Evolutionary conservation across 2,797 vertebrate genomes (phyloP).

Genomic region (Lagodon rhomboides): DNA sequence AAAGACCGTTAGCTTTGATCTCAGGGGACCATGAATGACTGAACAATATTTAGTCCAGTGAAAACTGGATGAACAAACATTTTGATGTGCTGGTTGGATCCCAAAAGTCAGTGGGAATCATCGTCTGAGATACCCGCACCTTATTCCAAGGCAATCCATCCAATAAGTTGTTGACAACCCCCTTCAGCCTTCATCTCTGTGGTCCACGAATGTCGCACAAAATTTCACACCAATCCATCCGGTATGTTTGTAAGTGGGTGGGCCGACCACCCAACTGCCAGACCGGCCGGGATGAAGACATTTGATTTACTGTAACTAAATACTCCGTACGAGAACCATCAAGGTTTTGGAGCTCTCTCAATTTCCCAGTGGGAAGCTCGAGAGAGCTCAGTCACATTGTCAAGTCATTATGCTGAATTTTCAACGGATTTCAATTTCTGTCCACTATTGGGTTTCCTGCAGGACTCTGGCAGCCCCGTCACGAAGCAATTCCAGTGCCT

Average conservation of each 20-base stretch:
- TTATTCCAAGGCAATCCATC: neutral
- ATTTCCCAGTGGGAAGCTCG: conserved; percentile 17
- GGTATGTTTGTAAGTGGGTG: neutral
- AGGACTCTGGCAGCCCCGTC: conserved; percentile 35
- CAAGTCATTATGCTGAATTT: conserved; percentile 14
- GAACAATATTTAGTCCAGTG: neutral
- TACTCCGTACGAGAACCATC: conserved; percentile 7
- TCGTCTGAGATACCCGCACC: neutral
- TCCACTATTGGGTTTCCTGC: conserved; percentile 12
- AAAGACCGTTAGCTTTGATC: neutral
- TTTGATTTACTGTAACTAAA: conserved; percentile 11
- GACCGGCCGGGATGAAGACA: neutral
- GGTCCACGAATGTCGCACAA: neutral
- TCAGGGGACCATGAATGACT: neutral
- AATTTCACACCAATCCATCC: neutral
- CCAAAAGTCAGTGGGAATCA: neutral
- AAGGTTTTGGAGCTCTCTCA: conserved; percentile 11
- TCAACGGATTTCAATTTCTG: conserved; percentile 16
- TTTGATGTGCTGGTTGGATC: neutral
- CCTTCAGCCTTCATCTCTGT: neutral
- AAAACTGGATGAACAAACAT: neutral
- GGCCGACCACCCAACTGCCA: neutral
- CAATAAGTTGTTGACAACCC: neutral
- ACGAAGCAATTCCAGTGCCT: conserved; percentile 38
- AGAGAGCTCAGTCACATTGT: conserved; percentile 12